Evolutionary conservation across 2,797 vertebrate genomes (phyloP).

Genomic region (Anolis apletophallus): DNA sequence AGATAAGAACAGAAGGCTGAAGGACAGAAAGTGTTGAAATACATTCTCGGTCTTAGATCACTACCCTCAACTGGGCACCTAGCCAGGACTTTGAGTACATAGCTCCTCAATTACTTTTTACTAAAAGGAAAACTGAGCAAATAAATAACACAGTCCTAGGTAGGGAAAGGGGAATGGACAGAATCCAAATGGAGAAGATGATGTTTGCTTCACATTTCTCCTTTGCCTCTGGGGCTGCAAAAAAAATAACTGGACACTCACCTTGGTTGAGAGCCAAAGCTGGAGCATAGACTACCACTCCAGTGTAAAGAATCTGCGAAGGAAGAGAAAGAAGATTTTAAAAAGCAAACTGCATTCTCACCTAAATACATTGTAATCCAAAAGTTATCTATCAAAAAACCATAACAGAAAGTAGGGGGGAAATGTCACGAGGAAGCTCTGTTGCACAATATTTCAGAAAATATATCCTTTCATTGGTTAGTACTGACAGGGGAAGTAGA

Average conservation of each 20-base stretch:
- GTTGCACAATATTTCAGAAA: neutral
- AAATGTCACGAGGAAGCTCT: neutral
- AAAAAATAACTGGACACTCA: slow-evolving; percentile 61
- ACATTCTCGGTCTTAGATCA: slow-evolving; percentile 51
- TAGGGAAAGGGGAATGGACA: neutral
- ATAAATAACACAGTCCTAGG: rapidly evolving
- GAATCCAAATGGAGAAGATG: neutral
- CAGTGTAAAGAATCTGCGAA: slow-evolving; percentile 86
- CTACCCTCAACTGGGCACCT: slow-evolving; percentile 58
- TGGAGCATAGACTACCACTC: slow-evolving; percentile 88
- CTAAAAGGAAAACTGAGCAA: slow-evolving; percentile 29
- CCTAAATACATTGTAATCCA: neutral
- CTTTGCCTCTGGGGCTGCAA: neutral
- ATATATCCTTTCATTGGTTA: neutral
- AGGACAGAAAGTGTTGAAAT: slow-evolving; percentile 53
- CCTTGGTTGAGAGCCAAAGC: slow-evolving; percentile 90
- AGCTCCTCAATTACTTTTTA: slow-evolving; percentile 11
- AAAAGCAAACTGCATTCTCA: neutral
- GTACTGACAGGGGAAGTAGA: neutral
- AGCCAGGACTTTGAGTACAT: slow-evolving; percentile 53
- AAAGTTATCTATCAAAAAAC: neutral
- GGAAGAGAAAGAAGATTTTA: slow-evolving; percentile 28
- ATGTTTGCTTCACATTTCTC: neutral
- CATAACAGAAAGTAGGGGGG: neutral
- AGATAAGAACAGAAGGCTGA: neutral